These are phyloP conservation scores for Telmatochromis sp. DNA, from an alignment of 2,113 vertebrate genomes.

Conservation along the genomic window DNA sequence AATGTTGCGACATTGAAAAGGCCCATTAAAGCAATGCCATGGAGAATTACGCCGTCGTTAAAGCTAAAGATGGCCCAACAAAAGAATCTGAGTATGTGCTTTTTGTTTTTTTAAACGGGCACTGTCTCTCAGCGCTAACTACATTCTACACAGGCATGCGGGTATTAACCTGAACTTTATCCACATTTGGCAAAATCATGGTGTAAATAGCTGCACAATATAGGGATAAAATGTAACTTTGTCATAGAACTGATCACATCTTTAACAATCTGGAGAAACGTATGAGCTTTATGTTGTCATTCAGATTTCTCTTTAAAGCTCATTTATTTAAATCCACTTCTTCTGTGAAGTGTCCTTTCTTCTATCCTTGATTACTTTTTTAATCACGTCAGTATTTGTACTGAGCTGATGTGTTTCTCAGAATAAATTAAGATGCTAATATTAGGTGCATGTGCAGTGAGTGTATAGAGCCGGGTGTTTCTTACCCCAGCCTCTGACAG, in stretches of 20 bases:
- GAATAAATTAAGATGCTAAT: not conserved
- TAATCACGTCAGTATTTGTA: not conserved
- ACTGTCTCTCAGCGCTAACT: not conserved
- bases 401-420: not conserved
- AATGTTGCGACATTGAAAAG: not conserved
- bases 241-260: not conserved
- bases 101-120: not conserved
- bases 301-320: not conserved
- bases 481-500: conserved; percentile 85
- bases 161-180: not conserved
- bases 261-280: not conserved
- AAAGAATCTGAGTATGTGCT: not conserved
- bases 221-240: not conserved
- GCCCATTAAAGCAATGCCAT: not conserved
- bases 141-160: not conserved
- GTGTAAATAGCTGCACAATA: not conserved
- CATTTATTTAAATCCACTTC: not conserved
- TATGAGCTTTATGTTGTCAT: not conserved
- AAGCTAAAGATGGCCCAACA: not conserved
- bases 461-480: not conserved
- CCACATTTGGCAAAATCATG: not conserved
- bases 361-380: not conserved
- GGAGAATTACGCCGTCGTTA: rapidly evolving
- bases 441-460: not conserved
- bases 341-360: not conserved